Percentiles rank a stretch among this genome's conserved stretches.
Conservation (phyloP, 2,888 invertebrate species). For the Caenorhabditis sp. region DNA sequence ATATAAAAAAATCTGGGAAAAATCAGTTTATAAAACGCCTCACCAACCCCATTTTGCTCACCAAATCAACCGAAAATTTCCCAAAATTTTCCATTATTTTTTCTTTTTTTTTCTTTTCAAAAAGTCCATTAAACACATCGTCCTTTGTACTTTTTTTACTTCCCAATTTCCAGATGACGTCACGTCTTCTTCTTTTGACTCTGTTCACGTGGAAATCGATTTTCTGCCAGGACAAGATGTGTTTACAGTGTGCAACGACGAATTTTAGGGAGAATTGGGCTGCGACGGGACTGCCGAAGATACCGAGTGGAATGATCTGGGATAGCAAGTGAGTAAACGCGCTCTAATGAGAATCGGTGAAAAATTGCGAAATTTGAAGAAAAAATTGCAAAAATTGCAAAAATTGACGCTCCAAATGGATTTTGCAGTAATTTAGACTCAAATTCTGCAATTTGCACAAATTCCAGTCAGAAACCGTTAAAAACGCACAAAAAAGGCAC, state of each 20-base stretch:
- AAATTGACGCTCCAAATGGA: not conserved
- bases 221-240: conserved; percentile 21
- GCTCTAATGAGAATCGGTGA: not conserved
- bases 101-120: not conserved
- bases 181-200: not conserved
- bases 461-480: too few relatives aligned
- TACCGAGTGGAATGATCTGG: conserved; percentile 25
- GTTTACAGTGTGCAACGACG: conserved; percentile 57
- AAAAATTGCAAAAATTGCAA: not conserved
- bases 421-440: too few relatives aligned
- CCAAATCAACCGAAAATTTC: conserved; percentile 9
- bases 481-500: too few relatives aligned
- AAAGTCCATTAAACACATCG: conserved; percentile 3
- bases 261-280: conserved; percentile 61
- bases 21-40: conserved; percentile 40
- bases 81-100: not conserved
- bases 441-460: too few relatives aligned
- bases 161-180: conserved; percentile 7
- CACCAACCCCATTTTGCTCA: conserved; percentile 8
- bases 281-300: conserved; percentile 50
- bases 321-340: conserved; percentile 24
- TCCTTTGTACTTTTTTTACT: conserved; percentile 14
- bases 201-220: conserved; percentile 14
- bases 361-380: not conserved
- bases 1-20: not conserved